Evolutionary conservation across 2,888 invertebrate species (phyloP).

Genomic region (Dastarcus helophoroides): DNA sequence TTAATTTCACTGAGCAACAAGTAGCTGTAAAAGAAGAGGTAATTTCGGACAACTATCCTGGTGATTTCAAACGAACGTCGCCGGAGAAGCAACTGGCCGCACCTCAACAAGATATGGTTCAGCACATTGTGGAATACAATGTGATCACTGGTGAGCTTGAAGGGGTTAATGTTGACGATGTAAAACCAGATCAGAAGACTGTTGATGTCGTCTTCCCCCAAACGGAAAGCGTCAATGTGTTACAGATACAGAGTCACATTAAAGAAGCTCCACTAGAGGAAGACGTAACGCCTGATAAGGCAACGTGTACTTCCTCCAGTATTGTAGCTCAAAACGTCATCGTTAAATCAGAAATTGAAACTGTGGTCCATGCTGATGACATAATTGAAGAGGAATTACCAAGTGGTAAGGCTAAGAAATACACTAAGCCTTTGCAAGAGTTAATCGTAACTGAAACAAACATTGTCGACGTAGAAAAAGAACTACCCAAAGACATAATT

Average conservation of each 20-base stretch:
- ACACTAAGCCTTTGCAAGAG: constrained; percentile 39
- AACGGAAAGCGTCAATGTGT: constrained; percentile 49
- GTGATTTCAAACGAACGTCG: constrained; percentile 38
- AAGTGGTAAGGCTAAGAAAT: constrained; percentile 40
- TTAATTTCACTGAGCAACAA: constrained; percentile 34
- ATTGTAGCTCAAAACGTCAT: constrained; percentile 40
- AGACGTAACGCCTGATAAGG: no score
- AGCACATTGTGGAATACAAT: constrained; percentile 42
- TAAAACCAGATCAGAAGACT: constrained; percentile 36
- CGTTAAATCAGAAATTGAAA: constrained; percentile 37
- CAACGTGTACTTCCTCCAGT: constrained; percentile 32
- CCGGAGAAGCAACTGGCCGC: constrained; percentile 34
- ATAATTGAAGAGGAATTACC: constrained; percentile 34
- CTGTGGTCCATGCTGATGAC: constrained; percentile 36
- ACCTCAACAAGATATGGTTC: constrained; percentile 41
- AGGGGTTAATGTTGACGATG: constrained; percentile 42
- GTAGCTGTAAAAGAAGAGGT: constrained; percentile 45
- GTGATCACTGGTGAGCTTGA: constrained; percentile 47
- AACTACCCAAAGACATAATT: constrained; percentile 39
- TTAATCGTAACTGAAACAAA: constrained; percentile 42
- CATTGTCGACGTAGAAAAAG: constrained; percentile 43
- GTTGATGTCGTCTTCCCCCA: constrained; percentile 39
- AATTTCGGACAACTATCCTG: constrained; percentile 44
- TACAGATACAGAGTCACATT: no score
- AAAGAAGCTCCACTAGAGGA: constrained; percentile 42